A percentile compares a stretch with the other conserved stretches of the same genome.
Evolutionary conservation across 1,140 invertebrate species (phyloP).

Genomic region (Drosophila tsacasi): DNA sequence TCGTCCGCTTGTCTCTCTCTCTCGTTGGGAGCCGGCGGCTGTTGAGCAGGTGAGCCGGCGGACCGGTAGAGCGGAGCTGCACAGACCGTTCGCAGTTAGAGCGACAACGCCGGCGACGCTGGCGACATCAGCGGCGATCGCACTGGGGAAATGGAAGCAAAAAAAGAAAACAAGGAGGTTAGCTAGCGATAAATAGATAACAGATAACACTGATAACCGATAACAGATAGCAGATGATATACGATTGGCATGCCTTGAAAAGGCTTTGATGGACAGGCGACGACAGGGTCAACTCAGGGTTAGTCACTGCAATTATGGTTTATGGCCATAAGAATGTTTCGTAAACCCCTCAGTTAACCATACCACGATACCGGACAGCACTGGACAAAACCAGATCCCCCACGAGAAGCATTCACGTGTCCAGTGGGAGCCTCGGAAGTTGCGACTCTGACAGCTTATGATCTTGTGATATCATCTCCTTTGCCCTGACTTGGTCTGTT

Average conservation of each 20-base stretch:
- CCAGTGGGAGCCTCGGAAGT: neutral
- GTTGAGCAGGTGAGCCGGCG: slow-evolving; percentile 3
- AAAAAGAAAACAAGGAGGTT: neutral
- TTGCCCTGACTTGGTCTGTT: neutral
- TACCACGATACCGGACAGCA: slow-evolving; percentile 1
- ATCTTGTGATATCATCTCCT: slow-evolving; percentile 35
- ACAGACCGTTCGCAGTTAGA: slow-evolving; percentile 36
- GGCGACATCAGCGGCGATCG: slow-evolving; percentile 39
- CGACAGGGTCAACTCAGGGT: slow-evolving; percentile 2
- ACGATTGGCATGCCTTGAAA: slow-evolving; percentile 7
- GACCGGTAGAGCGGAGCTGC: slow-evolving; percentile 17
- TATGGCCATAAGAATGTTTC: neutral
- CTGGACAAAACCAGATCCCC: slow-evolving; percentile 30
- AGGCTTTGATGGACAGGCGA: neutral
- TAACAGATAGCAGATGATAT: slow-evolving; percentile 9
- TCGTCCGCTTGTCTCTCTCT: slow-evolving; percentile 2
- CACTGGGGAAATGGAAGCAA: slow-evolving; percentile 8
- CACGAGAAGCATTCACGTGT: neutral
- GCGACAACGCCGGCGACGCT: slow-evolving; percentile 42
- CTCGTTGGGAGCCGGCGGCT: neutral
- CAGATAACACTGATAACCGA: neutral
- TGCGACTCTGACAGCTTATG: slow-evolving; percentile 4
- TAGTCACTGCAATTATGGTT: neutral
- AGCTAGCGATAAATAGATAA: slow-evolving; percentile 10
- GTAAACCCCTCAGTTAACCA: neutral